Evolutionary conservation across 1,140 invertebrate species (phyloP).

Genomic region (Orius insidiosus): DNA sequence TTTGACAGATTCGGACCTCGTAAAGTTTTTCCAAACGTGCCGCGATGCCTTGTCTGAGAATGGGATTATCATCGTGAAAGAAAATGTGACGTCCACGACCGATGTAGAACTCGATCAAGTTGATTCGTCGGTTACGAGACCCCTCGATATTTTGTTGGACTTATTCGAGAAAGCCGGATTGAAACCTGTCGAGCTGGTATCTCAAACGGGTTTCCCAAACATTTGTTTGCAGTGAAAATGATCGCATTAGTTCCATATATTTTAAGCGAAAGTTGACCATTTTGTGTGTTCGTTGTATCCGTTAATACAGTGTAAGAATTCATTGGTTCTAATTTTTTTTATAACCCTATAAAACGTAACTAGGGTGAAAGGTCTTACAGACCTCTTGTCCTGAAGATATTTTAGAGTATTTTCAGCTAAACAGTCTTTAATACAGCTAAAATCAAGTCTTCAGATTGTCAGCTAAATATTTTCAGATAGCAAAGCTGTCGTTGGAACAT

Average conservation of each 20-base stretch:
- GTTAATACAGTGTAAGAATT: no score
- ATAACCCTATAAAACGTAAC: no score
- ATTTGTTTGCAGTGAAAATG: slow-evolving; percentile 84
- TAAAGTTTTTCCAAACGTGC: slow-evolving; percentile 69
- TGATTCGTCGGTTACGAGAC: slow-evolving; percentile 87
- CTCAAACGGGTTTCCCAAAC: slow-evolving; percentile 85
- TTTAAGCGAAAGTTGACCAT: no score
- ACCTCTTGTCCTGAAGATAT: no score
- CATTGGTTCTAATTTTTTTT: no score
- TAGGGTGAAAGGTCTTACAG: no score
- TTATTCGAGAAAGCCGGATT: slow-evolving; percentile 62
- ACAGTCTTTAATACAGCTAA: no score
- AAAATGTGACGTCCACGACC: slow-evolving; percentile 68
- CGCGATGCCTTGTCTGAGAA: slow-evolving; percentile 45
- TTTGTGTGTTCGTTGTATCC: no score
- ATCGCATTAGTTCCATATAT: slow-evolving; percentile 45
- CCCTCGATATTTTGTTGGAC: slow-evolving; percentile 35
- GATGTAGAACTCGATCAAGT: slow-evolving; percentile 57
- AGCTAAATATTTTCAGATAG: no score
- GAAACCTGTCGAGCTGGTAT: slow-evolving; percentile 53
- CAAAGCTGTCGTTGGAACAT: no score
- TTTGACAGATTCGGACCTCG: slow-evolving; percentile 70
- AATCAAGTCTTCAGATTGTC: no score
- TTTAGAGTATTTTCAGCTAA: no score
- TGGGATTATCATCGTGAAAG: slow-evolving; percentile 83